Evolutionary conservation across 2,797 vertebrate species (phyloP), one percentile per base, ranked within the genome.

Genomic region (Odontamblyopus lacepedii): DNA sequence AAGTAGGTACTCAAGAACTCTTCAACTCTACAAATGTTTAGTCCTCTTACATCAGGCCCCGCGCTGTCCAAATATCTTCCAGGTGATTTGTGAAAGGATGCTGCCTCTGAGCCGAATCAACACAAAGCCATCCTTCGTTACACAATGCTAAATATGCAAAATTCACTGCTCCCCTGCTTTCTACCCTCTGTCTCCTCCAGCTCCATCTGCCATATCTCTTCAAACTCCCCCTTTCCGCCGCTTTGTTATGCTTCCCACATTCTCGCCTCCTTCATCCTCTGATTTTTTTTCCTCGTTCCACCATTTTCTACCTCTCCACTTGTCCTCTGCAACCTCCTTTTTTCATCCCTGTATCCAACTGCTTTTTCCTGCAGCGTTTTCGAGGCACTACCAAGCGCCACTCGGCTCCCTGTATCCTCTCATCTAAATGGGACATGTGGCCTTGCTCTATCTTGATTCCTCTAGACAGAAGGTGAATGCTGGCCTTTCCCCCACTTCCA

Each of bases 391-490:
- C 88, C 88, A 23, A 86, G 86, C 85, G 67, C 86, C 88, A 87
- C 78, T 88, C 82, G 64, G 76, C 80, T 78, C 74, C 84, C 84
- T 79, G 80, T 88, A 89, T 91, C 88, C 86, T 87, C 83, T 88
- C 83, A 85, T 89, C 85, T 87, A 86, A 90, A 89, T 84, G 79
- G 88, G 77, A 83, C 80, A 75, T 87, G 84, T 83, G 82, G 88
- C 84, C 84, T 83, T 78, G 84, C 80, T 85, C 15, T 84, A 85
- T 90, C 88, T 63, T 82, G 85, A 91, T 85, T 89, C 83, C 82
- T 81, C 67, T 23, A 83, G 85, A 85, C 85, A 87, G 83, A 85
- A 84, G 82, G 83, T 79, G 79, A 85, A 76, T 76, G 82, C 80
- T 81, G 84, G 83, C 84, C 83, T 83, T 77, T 83, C 76, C 79